Percentiles rank a stretch among this genome's conserved stretches.
These are phyloP conservation scores for Lapara coniferarum DNA, from an alignment of 2,888 invertebrate genomes.

Conservation along the genomic window DNA sequence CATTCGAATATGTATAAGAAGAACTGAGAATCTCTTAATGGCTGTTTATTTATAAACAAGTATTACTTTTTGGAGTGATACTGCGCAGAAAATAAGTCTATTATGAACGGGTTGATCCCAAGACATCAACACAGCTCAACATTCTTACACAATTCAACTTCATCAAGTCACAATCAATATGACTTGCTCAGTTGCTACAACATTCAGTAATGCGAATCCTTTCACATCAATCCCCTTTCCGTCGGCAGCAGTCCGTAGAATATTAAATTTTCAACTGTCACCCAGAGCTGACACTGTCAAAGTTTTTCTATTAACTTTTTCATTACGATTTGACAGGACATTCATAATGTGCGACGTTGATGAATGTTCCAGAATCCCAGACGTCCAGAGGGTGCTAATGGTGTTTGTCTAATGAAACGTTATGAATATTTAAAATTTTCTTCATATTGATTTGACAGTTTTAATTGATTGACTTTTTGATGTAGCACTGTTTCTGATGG, in stretches of 20 bases:
- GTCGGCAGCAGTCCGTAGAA: conserved; percentile 48
- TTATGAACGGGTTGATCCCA: too few relatives aligned
- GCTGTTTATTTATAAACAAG: too few relatives aligned
- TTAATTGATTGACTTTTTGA: conserved; percentile 1
- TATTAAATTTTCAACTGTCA: conserved; percentile 77
- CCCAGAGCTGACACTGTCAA: conserved; percentile 67
- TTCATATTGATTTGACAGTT: conserved; percentile 14
- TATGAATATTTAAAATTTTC: conserved; percentile 10
- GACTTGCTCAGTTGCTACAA: neutral
- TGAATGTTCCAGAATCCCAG: conserved; percentile 54
- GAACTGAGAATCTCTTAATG: too few relatives aligned
- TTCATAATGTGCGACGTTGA: conserved; percentile 77
- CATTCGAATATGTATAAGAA: too few relatives aligned
- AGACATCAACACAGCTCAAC: too few relatives aligned
- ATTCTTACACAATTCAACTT: too few relatives aligned
- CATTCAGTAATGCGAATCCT: neutral
- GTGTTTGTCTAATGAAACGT: conserved; percentile 21
- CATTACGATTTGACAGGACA: conserved; percentile 77
- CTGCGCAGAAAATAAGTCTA: too few relatives aligned
- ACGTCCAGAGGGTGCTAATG: conserved; percentile 36
- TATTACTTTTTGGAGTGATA: too few relatives aligned
- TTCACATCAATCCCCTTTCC: conserved; percentile 45
- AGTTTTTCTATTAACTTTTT: conserved; percentile 82
- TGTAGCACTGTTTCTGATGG: too few relatives aligned
- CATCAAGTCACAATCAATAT: too few relatives aligned